Percentiles rank a stretch among this genome's conserved stretches.
Conservation (phyloP, 2,888 invertebrate species). For the Priocnemis perturbator region DNA sequence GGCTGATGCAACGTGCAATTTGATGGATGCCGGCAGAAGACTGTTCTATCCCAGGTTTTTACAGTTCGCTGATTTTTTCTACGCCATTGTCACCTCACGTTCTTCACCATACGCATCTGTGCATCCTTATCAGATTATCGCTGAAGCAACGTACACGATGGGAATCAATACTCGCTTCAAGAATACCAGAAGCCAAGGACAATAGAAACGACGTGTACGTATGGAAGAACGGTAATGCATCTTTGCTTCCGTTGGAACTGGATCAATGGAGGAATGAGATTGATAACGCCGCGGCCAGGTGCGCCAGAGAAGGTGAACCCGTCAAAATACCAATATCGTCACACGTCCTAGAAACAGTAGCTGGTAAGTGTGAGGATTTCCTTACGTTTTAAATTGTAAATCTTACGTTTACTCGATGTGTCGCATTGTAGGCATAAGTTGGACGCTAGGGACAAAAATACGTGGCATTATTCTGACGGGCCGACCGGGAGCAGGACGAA, state of each 20-base stretch:
- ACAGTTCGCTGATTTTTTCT: background rate
- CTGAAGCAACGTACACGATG: slow-evolving; percentile 59
- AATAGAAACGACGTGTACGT: slow-evolving; percentile 59
- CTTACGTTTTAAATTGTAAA: no score
- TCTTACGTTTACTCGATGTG: no score
- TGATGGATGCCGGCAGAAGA: slow-evolving; percentile 63
- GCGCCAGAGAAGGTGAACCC: slow-evolving; percentile 69
- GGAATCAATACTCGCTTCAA: slow-evolving; percentile 59
- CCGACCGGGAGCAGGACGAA: slow-evolving; percentile 70
- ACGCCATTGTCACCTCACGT: background rate
- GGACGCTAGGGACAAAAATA: slow-evolving; percentile 66
- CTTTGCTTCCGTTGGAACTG: slow-evolving; percentile 49
- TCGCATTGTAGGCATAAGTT: slow-evolving; percentile 59
- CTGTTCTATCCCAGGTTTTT: slow-evolving; percentile 63
- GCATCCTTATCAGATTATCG: slow-evolving; percentile 42
- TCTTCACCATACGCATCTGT: background rate
- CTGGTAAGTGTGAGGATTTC: slow-evolving; percentile 50
- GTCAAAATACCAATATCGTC: slow-evolving; percentile 62
- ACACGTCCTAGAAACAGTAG: slow-evolving; percentile 63
- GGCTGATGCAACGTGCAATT: slow-evolving; percentile 52
- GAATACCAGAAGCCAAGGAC: slow-evolving; percentile 39
- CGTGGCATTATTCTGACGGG: slow-evolving; percentile 67
- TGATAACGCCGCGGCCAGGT: slow-evolving; percentile 62
- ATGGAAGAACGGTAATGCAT: slow-evolving; percentile 60
- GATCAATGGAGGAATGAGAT: slow-evolving; percentile 69